A percentile compares a stretch with the other conserved stretches of the same genome.
These are phyloP conservation scores for Pseudococcus viburni DNA, from an alignment of 2,888 invertebrate species.

Conservation along the genomic window DNA sequence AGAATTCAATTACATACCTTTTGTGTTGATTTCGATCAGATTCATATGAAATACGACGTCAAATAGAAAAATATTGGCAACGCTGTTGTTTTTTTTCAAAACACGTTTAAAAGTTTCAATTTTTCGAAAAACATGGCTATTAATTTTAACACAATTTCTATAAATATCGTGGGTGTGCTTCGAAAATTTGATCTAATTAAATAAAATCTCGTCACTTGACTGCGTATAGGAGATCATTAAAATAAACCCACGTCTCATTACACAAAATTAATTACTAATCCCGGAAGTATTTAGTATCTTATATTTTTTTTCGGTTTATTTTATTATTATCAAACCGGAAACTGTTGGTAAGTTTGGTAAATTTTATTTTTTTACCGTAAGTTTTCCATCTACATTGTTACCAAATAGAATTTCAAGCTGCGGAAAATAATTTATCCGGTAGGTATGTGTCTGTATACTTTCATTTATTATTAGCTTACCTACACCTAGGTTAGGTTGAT, in stretches of 20 bases:
- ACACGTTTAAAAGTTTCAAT: too few species aligned
- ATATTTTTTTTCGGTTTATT: background rate
- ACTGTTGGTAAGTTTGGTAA: background rate
- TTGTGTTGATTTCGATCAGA: too few species aligned
- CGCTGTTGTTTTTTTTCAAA: too few species aligned
- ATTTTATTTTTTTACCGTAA: background rate
- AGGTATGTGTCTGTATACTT: background rate
- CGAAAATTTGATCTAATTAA: too few species aligned
- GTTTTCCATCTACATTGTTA: background rate
- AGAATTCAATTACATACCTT: too few species aligned
- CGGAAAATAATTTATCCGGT: background rate
- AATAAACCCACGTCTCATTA: constrained; percentile 9
- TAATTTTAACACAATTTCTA: too few species aligned
- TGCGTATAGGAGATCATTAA: background rate
- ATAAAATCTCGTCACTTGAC: background rate
- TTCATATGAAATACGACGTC: too few species aligned
- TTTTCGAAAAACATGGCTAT: too few species aligned
- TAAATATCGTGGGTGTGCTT: too few species aligned
- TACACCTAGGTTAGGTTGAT: too few species aligned
- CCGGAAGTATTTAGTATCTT: background rate
- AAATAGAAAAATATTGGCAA: too few species aligned
- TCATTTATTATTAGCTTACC: too few species aligned
- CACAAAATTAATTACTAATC: background rate
- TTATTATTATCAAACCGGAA: background rate
- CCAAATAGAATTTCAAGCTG: background rate